Base-by-base conservation (phyloP, 2,888 invertebrate genomes). In the Eristalinus aeneus region DNA sequence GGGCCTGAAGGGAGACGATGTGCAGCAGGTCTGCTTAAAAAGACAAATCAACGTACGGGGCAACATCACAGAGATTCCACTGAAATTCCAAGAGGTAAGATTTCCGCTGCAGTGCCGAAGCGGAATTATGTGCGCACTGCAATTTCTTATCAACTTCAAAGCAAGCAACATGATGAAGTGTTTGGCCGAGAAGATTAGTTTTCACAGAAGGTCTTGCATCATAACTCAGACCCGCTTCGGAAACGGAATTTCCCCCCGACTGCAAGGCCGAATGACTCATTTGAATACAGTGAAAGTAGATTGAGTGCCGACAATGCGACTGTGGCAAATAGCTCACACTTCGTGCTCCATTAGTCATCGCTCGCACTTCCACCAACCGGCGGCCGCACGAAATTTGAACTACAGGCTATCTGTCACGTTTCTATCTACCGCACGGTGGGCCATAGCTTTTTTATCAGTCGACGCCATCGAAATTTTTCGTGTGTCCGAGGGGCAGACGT, bases 11-110 rank as follows among this genome's bases (percentile, higher is more conserved):
- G 93, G 94, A 65, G 95, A 96, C 68, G 96, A 96, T 88, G 94
- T 98, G 11, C 94, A 94, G 72, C 95, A 97, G 89, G 97, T 97
- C 23, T 94, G 96, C 31, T 92, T 97, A 31, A 94, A 94, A 89
- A 92, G 97, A 22, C 97, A 97, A 93, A 98, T 98, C 90, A 98
- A 98, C 90, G 98, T 98, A 23, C 94, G 98, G 9, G 98, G 98
- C 2, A 98, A 97, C 91, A 97, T 98, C 86, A 98, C 98, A 0
- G 97, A 98, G 91, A 98, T 98, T 89, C 98, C 98, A 3, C 93
- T 98, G 60, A 96, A 97, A 90, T 93, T 97, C 73, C 97, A 96
- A 90, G 97, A 98, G 94, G 96, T 96, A 91, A 90, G 90, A 32
- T 16, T 16, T 16, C 16, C 1, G 6, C 1, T 46, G 2, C 27